phyloP scores from a whole-genome alignment of 2,888 invertebrate genomes.

The Eumerus sabulonum region DNA sequence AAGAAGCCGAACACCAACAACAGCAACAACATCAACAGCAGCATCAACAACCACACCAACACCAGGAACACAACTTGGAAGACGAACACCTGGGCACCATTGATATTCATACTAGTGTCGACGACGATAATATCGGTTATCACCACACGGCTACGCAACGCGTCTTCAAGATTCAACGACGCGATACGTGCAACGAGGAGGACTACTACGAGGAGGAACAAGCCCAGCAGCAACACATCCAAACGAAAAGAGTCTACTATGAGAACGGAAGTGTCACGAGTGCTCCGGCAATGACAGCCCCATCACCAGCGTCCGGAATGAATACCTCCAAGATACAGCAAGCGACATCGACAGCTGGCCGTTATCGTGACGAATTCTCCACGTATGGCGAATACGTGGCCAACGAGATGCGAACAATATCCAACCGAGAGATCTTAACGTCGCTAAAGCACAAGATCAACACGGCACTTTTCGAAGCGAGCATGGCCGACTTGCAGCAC shows the following conservation, averaged over 20 bases:
- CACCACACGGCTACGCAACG: conserved; percentile 69
- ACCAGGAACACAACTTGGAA: conserved; percentile 56
- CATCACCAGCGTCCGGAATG: conserved; percentile 57
- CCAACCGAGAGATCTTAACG: conserved; percentile 81
- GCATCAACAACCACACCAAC: conserved; percentile 42
- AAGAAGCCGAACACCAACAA: conserved; percentile 26
- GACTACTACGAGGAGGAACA: conserved; percentile 74
- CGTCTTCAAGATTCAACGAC: conserved; percentile 76
- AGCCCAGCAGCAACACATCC: conserved; percentile 70
- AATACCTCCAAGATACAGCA: conserved; percentile 55
- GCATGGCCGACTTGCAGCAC: conserved; percentile 81
- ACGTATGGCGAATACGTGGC: conserved; percentile 83
- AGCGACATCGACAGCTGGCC: conserved; percentile 8
- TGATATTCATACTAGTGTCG: conserved; percentile 74
- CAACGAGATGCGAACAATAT: conserved; percentile 81
- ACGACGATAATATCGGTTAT: conserved; percentile 75
- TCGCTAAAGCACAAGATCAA: conserved; percentile 83
- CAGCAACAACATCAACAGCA: conserved; percentile 32
- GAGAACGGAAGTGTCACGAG: conserved; percentile 71
- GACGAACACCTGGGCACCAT: conserved; percentile 73
- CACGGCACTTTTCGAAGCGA: conserved; percentile 82
- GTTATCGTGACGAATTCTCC: conserved; percentile 80
- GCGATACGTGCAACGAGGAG: conserved; percentile 74
- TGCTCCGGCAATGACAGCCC: conserved; percentile 56
- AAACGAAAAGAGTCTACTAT: conserved; percentile 74